phyloP scores from a whole-genome alignment of 2,888 invertebrate species.

The Pecten maximus region DNA sequence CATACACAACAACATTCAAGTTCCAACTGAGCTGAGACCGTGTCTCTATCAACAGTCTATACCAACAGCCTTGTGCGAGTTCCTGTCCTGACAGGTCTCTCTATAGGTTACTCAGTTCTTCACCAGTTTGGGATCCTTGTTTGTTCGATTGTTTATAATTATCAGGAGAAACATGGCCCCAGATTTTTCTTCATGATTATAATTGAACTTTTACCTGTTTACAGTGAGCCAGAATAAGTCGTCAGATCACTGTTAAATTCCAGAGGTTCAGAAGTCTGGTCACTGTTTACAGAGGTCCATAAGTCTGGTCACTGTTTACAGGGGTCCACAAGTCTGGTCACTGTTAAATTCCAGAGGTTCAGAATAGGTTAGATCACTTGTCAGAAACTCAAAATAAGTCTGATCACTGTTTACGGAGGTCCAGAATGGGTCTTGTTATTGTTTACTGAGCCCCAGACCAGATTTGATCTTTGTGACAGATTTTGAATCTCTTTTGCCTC shows the following conservation, averaged over 20 bases:
- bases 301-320: not conserved
- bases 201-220: no score
- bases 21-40: constrained; percentile 30
- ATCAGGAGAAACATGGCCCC: no score
- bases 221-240: no score
- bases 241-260: no score
- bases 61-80: not conserved
- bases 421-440: not conserved
- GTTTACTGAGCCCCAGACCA: not conserved
- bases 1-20: constrained; percentile 61
- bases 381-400: not conserved
- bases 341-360: not conserved
- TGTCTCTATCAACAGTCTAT: not conserved
- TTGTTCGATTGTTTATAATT: no score
- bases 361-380: not conserved
- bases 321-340: not conserved
- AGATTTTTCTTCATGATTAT: no score
- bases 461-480: not conserved
- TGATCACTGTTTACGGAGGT: not conserved
- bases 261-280: not conserved
- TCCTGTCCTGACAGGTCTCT: not conserved
- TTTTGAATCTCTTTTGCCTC: not conserved
- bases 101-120: not conserved
- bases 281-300: no score
- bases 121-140: no score